These are phyloP conservation scores for Syrmaticus mikado DNA, from an alignment of 2,113 vertebrate genomes.

Conservation along the genomic window DNA sequence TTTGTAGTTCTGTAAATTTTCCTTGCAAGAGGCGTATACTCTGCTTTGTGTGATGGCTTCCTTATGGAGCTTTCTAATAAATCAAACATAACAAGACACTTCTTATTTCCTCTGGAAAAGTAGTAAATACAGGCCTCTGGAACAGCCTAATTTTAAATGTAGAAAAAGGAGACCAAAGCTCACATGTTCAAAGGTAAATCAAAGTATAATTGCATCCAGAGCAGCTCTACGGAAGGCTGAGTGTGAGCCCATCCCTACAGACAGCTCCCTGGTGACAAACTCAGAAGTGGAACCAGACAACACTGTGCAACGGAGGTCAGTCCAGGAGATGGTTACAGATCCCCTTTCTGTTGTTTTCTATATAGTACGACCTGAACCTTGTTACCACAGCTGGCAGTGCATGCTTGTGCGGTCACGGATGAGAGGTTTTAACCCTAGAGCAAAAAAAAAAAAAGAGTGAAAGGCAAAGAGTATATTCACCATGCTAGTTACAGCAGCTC, in stretches of 20 bases:
- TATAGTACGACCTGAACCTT: neutral
- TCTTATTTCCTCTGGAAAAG: conserved; percentile 55
- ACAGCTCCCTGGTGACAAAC: neutral
- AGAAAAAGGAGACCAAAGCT: conserved; percentile 30
- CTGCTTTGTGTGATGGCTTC: neutral
- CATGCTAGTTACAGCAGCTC: neutral
- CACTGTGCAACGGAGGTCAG: conserved; percentile 17
- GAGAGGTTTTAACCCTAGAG: conserved; percentile 3
- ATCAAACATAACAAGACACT: conserved; percentile 32
- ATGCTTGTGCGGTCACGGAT: conserved; percentile 22
- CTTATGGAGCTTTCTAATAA: neutral
- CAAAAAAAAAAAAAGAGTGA: neutral
- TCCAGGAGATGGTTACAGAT: conserved; percentile 15
- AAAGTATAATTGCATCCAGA: conserved; percentile 65
- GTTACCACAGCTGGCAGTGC: conserved; percentile 34
- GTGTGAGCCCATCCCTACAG: neutral
- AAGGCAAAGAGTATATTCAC: neutral
- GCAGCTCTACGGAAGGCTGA: neutral
- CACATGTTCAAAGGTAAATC: conserved; percentile 52
- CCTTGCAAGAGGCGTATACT: neutral
- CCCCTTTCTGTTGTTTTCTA: conserved; percentile 24
- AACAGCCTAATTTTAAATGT: conserved; percentile 43
- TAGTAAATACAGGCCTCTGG: conserved; percentile 34
- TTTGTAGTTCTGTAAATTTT: neutral
- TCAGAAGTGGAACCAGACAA: conserved; percentile 4